Base-by-base conservation (phyloP, 1,140 invertebrate genomes). In the Caenorhabditis inopinata region DNA sequence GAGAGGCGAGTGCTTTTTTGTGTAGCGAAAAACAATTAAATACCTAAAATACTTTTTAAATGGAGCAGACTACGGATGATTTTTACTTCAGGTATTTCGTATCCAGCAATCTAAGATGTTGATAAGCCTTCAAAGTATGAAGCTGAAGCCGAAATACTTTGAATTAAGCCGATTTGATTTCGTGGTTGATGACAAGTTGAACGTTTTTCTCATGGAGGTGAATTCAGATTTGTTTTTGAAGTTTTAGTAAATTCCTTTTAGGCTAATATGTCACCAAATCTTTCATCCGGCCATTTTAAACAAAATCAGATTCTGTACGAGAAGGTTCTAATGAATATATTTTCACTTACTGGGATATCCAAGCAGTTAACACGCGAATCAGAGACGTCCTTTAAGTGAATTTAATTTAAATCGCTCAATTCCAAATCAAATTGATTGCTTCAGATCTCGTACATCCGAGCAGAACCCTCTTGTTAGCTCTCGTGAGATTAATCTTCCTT, bases 231-330 rank as follows among this genome's bases (percentile, higher is more conserved):
- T 23, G 5, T 58, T 2, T 2, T 16, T 42, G 14, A 42, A 42
- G 6, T 29, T 23, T 11, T 25, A 0, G 5, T 27, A 47, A 68
- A 21, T 35, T 73, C 51, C 68, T 88, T 88, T 73, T 77, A 92
- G 91, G 96, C 94, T 0, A 98, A 98, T 88, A 98, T 98, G 96
- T 96, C 95, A 32, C 96, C 96, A 0, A 98, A 98, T 90, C 90
- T 98, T 25, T 96, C 94, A 0, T 96, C 95, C 0, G 93, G 93
- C 0, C 95, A 98, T 90, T 98, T 94, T 89, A 92, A 93, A 48
- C 93, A 92, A 0, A 98, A 98, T 89, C 92, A 92, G 79, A 87
- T 95, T 11, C 88, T 98, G 0, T 98, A 98, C 84, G 85, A 97
- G 86, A 95, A 97, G 90, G 93, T 98, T 2, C 84, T 98, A 3